Base-by-base conservation (phyloP, 2,888 invertebrate genomes). In the Luffia ferchaultella region DNA sequence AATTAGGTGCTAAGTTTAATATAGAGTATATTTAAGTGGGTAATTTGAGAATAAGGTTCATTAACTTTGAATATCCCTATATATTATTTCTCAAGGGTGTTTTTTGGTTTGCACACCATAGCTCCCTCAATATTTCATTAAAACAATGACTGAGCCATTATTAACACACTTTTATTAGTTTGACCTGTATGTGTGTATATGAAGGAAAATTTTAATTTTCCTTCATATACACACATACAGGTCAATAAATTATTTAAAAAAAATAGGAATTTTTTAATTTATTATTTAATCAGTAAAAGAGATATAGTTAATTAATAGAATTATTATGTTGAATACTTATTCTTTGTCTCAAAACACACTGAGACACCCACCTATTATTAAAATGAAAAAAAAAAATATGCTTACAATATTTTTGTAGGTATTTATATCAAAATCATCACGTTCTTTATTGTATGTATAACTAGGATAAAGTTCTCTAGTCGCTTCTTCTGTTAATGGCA, bases 381-480 rank as follows among this genome's bases (percentile, higher is more conserved):
- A 7, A 30, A 30, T 30, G 30, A 30, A 30, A 30, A 30, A 30
- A 30, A 7, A 30, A 30, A 30, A 18, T 46, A 42, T 42, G 16
- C 42, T 42, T 41, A 54, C 50, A 53, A 56, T 76, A 79, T 61
- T 72, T 60, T 49, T 69, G 63, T 55, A 75, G 2, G 61, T 64
- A 62, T 76, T 70, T n/a, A 84, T 84, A 5, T 61, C 44, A 84
- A 63, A 42, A 70, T 70, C 44, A 70, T 70, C 1, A 65, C 70
- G 16, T 76, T 73, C 42, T 76, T 76, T 46, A 72, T 79, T 55
- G 58, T 71, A 57, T 73, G 77, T 72, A 55, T 83, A 84, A 56
- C 79, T 84, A 48, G 58, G 76, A 56, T 83, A 84, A 0, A 79
- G 73, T 57, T 73, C 68, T 0, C 63, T 73, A 76, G 79, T 74